These are phyloP conservation scores for Nematostella vectensis DNA, from an alignment of 92 coral and sea anemone genomes.

Conservation along the genomic window DNA sequence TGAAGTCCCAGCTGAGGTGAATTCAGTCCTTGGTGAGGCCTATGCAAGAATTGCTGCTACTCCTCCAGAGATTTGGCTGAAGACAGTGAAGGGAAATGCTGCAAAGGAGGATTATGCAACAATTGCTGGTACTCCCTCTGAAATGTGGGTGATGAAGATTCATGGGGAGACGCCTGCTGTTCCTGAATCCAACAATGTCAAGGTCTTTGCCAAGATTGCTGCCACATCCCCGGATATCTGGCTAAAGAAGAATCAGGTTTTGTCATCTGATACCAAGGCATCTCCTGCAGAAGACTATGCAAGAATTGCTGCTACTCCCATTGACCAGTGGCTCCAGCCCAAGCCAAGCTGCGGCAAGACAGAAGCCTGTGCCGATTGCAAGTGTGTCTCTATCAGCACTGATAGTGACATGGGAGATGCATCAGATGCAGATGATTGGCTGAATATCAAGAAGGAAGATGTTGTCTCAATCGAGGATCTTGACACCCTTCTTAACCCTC, in stretches of 20 bases:
- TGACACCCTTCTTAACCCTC: slow-evolving; percentile 12
- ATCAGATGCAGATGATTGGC: slow-evolving; percentile 14
- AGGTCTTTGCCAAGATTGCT: slow-evolving; percentile 18
- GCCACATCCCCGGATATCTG: slow-evolving; percentile 6
- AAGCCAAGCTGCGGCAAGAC: slow-evolving; percentile 10
- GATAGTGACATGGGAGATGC: slow-evolving; percentile 3
- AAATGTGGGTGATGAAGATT: slow-evolving; percentile 32
- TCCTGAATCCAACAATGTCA: background rate
- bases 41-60: slow-evolving; percentile 34
- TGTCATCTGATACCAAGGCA: slow-evolving; percentile 3
- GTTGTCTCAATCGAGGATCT: slow-evolving; percentile 23
- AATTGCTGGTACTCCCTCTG: slow-evolving; percentile 26
- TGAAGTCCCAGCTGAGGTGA: background rate
- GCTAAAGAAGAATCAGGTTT: background rate
- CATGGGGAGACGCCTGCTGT: slow-evolving; percentile 17
- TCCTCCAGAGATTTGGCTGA: slow-evolving; percentile 34
- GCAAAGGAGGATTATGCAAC: slow-evolving; percentile 24
- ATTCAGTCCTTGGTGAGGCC: slow-evolving; percentile 24
- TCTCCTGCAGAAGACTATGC: slow-evolving; percentile 27
- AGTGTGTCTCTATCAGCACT: background rate
- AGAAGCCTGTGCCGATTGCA: slow-evolving; percentile 22
- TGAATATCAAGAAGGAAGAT: slow-evolving; percentile 38
- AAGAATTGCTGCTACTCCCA: slow-evolving; percentile 26
- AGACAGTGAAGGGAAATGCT: slow-evolving; percentile 13
- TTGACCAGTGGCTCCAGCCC: slow-evolving; percentile 34